phyloP scores from a whole-genome alignment of 37 sponge, comb jelly and placozoan species.

The Aplysina aerophoba region DNA sequence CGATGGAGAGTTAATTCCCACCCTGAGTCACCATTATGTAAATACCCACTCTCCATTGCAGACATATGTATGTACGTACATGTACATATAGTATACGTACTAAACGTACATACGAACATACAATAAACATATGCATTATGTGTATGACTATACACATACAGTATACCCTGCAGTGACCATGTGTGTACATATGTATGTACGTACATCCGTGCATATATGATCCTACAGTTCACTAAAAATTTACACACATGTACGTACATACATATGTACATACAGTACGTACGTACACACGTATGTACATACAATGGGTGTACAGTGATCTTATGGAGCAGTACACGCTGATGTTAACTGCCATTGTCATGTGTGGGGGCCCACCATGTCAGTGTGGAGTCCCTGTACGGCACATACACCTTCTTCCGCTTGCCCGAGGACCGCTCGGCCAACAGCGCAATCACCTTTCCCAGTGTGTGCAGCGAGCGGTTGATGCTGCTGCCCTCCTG shows the following conservation, averaged over 20 bases:
- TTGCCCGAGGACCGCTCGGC: conserved; percentile 68
- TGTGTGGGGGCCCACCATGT: conserved; percentile 59
- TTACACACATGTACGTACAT: neutral
- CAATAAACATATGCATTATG: too few relatives aligned
- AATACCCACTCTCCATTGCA: neutral
- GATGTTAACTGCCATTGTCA: neutral
- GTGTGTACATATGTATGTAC: neutral
- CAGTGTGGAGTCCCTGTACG: conserved; percentile 87
- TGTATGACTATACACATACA: neutral
- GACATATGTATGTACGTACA: too few relatives aligned
- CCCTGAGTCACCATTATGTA: too few relatives aligned
- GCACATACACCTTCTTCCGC: conserved; percentile 76
- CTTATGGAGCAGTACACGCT: neutral
- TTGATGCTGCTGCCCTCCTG: conserved; percentile 91
- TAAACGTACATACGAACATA: too few relatives aligned
- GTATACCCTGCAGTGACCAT: neutral
- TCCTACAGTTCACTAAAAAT: neutral
- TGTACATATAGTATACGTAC: neutral
- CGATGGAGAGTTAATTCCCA: too few relatives aligned
- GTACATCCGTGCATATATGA: neutral
- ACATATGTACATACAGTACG: neutral
- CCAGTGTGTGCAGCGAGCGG: conserved; percentile 84
- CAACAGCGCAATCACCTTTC: conserved; percentile 86
- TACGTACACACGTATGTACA: neutral
- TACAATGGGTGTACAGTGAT: neutral